Base-by-base conservation (phyloP, 2,113 vertebrate genomes). In the Okapia johnstoni region DNA sequence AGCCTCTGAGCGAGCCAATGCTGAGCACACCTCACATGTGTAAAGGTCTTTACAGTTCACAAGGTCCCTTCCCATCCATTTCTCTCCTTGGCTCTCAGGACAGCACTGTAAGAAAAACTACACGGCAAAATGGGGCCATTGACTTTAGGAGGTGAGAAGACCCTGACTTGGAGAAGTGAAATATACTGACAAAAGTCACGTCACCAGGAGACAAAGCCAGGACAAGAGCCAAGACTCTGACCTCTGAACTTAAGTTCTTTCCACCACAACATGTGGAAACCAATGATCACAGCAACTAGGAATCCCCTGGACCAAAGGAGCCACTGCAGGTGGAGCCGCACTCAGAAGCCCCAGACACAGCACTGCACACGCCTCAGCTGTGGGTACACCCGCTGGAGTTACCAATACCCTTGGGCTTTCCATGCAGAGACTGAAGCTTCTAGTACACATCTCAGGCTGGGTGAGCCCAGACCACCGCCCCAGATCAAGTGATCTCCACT, bases 311-410 rank as follows among this genome's bases (percentile, higher is more conserved):
- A n/a, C 40, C 21, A 46, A 48, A 26, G 36, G 28, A 54, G 36
- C 23, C 57, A 19, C 28, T 0, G 3, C 11, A 30, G 57, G 16
- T 33, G 14, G 5, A 19, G 43, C 12, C 3, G 26, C 33, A 9
- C 60, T 25, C 43, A 43, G 52, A 55, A 50, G 30, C 9, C 21
- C 57, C 58, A 85, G 60, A 33, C 40, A 9, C 1, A 17, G 76
- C 36, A 92, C 21, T 1, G 43, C 40, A 54, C 3, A 1, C 13
- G 23, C 16, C 43, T 10, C 15, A 1, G 90, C 55, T 9, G 10
- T 25, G 40, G 48, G 33, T 0, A 9, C 21, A 46, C 12, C 5
- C 0, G 0, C 19, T 15, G 40, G 93, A 52, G 46, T 15, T 33
- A 43, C 25, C 70, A 50, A 4, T 4, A 58, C 10, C 14, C 19